Conservation (phyloP, 1,140 invertebrate species). For the Drosophila biarmipes region DNA sequence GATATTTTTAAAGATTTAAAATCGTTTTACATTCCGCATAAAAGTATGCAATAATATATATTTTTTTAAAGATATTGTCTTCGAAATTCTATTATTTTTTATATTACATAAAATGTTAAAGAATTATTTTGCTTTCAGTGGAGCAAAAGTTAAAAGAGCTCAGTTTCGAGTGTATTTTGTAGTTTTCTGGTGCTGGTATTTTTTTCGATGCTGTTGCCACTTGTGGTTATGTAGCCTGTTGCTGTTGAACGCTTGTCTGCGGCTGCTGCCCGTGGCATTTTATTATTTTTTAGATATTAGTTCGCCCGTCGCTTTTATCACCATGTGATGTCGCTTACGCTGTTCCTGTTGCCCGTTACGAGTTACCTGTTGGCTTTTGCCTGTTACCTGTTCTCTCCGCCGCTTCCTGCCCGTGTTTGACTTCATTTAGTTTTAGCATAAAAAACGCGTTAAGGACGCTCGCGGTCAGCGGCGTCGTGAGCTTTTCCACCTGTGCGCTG, state of each 20-base stretch:
- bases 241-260: constrained; percentile 12
- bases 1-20: neutral
- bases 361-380: neutral
- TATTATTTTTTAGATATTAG: constrained; percentile 33
- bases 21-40: neutral
- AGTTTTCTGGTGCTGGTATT: constrained; percentile 2
- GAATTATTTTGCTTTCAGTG: neutral
- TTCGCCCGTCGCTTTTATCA: constrained; percentile 18
- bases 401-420: constrained; percentile 21
- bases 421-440: constrained; percentile 78
- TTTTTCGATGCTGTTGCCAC: constrained; percentile 3
- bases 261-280: constrained; percentile 9
- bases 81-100: too few species aligned
- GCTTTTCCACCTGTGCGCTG: constrained; percentile 25
- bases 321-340: constrained; percentile 22
- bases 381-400: constrained; percentile 1
- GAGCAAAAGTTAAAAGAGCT: neutral
- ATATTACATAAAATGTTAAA: neutral
- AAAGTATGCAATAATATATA: neutral
- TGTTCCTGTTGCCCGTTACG: neutral
- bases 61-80: too few species aligned
- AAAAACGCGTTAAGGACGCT: constrained; percentile 67
- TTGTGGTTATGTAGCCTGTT: constrained; percentile 14
- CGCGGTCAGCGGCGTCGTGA: constrained; percentile 42
- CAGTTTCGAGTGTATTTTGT: neutral